These are phyloP conservation scores for Pandemis corylana DNA, from an alignment of 2,888 invertebrate species.

Conservation along the genomic window DNA sequence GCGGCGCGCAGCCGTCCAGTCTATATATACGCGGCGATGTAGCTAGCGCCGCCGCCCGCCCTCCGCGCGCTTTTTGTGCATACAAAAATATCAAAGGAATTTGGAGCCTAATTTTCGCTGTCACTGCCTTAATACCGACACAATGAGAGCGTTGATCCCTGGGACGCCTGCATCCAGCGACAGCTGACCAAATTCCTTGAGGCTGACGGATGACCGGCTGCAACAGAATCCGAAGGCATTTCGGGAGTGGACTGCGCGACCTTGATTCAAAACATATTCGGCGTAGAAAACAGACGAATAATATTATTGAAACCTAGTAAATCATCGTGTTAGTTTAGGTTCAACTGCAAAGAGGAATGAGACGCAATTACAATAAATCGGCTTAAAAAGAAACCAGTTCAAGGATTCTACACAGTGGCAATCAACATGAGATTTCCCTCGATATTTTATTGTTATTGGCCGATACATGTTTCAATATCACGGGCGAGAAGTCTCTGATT, in stretches of 20 bases:
- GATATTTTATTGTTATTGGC: slow-evolving; percentile 64
- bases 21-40: slow-evolving; percentile 68
- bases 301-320: slow-evolving; percentile 10
- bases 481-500: background rate
- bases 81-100: slow-evolving; percentile 82
- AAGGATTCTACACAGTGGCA: slow-evolving; percentile 60
- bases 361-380: slow-evolving; percentile 35
- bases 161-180: slow-evolving; percentile 64
- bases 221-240: slow-evolving; percentile 31
- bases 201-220: slow-evolving; percentile 57
- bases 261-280: slow-evolving; percentile 21
- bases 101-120: slow-evolving; percentile 79
- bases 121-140: slow-evolving; percentile 74
- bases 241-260: slow-evolving; percentile 5
- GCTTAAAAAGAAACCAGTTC: slow-evolving; percentile 59
- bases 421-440: slow-evolving; percentile 56
- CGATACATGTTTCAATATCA: slow-evolving; percentile 31
- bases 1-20: slow-evolving; percentile 67
- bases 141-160: slow-evolving; percentile 83
- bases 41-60: slow-evolving; percentile 69
- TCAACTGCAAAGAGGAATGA: slow-evolving; percentile 25
- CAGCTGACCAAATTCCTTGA: slow-evolving; percentile 72
- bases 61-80: slow-evolving; percentile 67
- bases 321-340: slow-evolving; percentile 28
- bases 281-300: slow-evolving; percentile 16